Conservation (phyloP, 2,113 vertebrate genomes). For the Bothrops jararaca region DNA sequence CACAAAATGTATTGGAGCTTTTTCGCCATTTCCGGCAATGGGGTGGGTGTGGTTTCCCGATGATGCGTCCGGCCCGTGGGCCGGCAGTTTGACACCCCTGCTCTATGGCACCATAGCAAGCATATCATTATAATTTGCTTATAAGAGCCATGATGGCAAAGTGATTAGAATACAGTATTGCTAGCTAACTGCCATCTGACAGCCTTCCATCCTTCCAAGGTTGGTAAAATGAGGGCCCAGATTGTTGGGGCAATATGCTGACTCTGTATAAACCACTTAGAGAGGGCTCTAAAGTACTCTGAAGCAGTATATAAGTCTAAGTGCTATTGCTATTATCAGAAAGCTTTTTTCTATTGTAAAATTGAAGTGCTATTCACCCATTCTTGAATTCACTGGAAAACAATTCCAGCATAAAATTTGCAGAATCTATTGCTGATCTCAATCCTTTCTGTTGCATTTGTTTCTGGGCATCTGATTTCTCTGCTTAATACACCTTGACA, state of each 20-base stretch:
- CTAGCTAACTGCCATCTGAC: background rate
- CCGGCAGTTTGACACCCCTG: too few species aligned
- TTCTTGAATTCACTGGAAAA: background rate
- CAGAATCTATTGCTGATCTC: background rate
- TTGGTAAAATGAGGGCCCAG: background rate
- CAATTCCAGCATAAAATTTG: background rate
- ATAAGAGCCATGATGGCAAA: background rate
- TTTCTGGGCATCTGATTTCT: background rate
- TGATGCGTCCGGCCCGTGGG: too few species aligned
- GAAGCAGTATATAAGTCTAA: background rate
- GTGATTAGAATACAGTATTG: background rate
- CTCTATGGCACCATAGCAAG: background rate
- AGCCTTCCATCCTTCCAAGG: background rate
- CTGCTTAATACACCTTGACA: background rate
- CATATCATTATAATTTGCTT: background rate
- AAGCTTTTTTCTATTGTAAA: background rate
- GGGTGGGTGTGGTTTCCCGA: too few species aligned
- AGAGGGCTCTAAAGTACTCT: background rate
- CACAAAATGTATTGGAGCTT: too few species aligned
- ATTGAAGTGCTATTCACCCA: background rate
- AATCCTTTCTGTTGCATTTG: background rate
- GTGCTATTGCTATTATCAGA: background rate
- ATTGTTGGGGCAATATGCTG: background rate
- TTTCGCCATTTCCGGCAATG: too few species aligned
- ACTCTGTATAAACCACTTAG: background rate